Percentiles rank a stretch among this genome's conserved stretches.
phyloP scores from a whole-genome alignment of 2,113 vertebrate genomes.

The Oncorhynchus masou region DNA sequence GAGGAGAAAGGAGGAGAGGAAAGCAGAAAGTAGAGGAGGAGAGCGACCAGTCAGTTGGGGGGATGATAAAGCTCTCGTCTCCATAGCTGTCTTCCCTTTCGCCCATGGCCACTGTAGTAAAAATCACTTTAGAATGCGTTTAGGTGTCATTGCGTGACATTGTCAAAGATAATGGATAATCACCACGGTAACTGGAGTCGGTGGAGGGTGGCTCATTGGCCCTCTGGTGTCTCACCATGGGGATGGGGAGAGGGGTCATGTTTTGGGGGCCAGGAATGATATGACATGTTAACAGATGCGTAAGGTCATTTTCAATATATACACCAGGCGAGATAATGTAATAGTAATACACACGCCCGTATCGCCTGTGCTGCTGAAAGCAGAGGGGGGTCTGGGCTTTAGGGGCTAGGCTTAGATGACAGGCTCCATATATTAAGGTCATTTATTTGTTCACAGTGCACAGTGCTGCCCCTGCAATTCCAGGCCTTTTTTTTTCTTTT shows the following conservation, averaged over 20 bases:
- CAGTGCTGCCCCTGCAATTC: constrained; percentile 44
- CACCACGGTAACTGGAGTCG: constrained; percentile 62
- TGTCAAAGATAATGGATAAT: constrained; percentile 82
- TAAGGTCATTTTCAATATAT: constrained; percentile 69
- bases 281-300: constrained; percentile 72
- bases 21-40: constrained; percentile 36
- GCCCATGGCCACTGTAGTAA: constrained; percentile 62
- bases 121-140: constrained; percentile 74
- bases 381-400: constrained; percentile 4
- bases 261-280: constrained; percentile 55
- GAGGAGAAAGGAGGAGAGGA: constrained; percentile 15
- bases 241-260: constrained; percentile 32
- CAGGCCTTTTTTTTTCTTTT: constrained; percentile 4
- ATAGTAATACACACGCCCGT: constrained; percentile 59
- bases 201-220: constrained; percentile 56
- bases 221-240: constrained; percentile 44
- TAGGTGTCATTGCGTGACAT: constrained; percentile 79
- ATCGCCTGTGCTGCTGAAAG: constrained; percentile 40
- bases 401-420: constrained; percentile 45
- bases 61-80: constrained; percentile 59
- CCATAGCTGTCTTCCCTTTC: constrained; percentile 50
- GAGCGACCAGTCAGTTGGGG: constrained; percentile 11
- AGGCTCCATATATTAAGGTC: constrained; percentile 57
- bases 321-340: constrained; percentile 62
- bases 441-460: constrained; percentile 54